Base-by-base conservation (phyloP, 2,888 invertebrate genomes). In the Rhagium mordax region DNA sequence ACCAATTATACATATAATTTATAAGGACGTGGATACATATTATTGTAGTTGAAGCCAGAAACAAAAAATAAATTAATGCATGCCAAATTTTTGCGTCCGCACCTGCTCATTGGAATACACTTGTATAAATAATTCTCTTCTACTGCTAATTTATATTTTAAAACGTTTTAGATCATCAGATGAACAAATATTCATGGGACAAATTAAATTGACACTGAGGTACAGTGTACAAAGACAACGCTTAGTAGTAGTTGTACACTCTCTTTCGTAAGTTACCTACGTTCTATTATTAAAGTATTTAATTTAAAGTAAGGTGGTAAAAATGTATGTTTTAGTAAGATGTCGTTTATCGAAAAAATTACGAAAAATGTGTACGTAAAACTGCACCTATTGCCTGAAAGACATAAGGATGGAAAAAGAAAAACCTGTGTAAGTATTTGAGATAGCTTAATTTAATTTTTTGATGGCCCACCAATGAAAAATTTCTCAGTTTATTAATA, bases 291-390 rank as follows among this genome's bases (percentile, higher is more conserved):
- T n/a, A n/a, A n/a, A n/a, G n/a, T n/a, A n/a, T n/a, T n/a, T n/a
- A n/a, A n/a, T n/a, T n/a, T n/a, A n/a, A n/a, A n/a, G n/a, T n/a
- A n/a, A n/a, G 5, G 27, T 24, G n/a, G n/a, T 61, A 8, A 20
- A 20, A 27, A 62, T 33, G 2, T 18, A 16, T 53, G 71, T 86
- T 86, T 64, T 85, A 95, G 95, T 82, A 94, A 96, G 87, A 91
- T 96, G 82, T 95, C 95, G 0, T 88, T 93, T 53, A 94, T 94
- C 82, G 96, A 96, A 86, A 94, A 94, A 0, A 90, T 91, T 75
- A 95, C 94, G 85, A 93, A 96, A 82, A 97, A 97, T 88, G 95
- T 96, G 0, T 97, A 97, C 85, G 96, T 97, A 0, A 97, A 97
- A 86, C 86, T 97, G 27, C 96, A 96, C 86, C 89, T 97, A 77